Evolutionary conservation across 2,888 invertebrate genomes (phyloP), one percentile per base, ranked within the genome.

Genomic region (Phoenoteleia sp.): DNA sequence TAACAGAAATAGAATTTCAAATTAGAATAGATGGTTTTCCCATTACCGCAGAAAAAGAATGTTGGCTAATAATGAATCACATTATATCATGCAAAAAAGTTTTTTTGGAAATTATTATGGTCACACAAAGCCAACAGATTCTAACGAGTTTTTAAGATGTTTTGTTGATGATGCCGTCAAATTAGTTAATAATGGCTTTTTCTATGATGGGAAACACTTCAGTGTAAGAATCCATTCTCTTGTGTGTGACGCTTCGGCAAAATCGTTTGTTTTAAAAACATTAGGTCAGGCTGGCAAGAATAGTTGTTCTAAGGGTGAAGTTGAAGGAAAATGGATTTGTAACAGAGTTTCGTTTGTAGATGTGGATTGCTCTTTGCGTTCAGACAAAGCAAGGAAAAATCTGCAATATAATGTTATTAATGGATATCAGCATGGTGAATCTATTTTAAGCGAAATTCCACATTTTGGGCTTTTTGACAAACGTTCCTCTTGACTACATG

Each of bases 401-500:
- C 4, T 7, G 3, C 15, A 33, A 15, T 66, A 49, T 36, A 33
- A 49, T 15, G 49, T 1, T n/a, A 1, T 39, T 1, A 0, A n/a
- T 15, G 49, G 21, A 15, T 66, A 66, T 23, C 66, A 66, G 21
- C 19, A 17, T 19, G 66, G 66, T 15, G 21, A 17, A 19, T 54
- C 25, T 21, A 69, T 69, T 23, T 39, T 69, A 39, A 54, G 25
- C 21, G 27, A 69, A 15, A 33, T 69, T 13, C 39, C 69, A 2
- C 9, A 54, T 39, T 69, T 69, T 17, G 54, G 54, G 2, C 27
- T 52, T 25, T 29, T 25, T 69, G 4, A 25, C 69, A 11, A 69
- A 69, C 11, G 39, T 54, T 1, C 69, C 69, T 1, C 23, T 69
- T 0, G 69, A 69, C 11, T 66, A 66, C 11, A 64, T 64, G 64